Evolutionary conservation across 2,888 invertebrate genomes (phyloP), one percentile per base, ranked within the genome.

Genomic region (Operophtera brumata): DNA sequence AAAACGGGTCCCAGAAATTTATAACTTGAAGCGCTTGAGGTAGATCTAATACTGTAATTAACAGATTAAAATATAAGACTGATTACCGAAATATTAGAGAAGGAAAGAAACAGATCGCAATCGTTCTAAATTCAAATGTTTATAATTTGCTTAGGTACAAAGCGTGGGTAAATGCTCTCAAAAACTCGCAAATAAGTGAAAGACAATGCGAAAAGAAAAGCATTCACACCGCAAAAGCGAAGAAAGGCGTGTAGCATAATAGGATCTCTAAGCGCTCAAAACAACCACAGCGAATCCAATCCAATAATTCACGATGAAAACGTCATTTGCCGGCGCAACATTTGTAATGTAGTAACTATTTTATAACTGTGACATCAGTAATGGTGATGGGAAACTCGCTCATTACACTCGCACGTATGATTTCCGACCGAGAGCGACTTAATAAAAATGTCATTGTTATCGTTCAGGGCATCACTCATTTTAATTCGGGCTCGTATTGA

Each of bases 401-500:
- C 68, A 61, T 66, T 68, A 67, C 62, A 48, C 59, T 53, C 48
- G 58, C 44, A 55, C 46, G 53, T 67, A 68, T 56, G 65, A 64
- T 76, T 71, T 68, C 69, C 64, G 50, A 47, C 66, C 59, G 47
- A 57, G 63, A 59, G 61, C 53, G 58, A 54, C 52, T 56, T 60
- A 64, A 73, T 73, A 78, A 75, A 78, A 76, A 78, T 78, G 78
- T 77, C 81, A 78, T 81, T 81, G 77, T 78, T 77, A 77, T 70
- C 67, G 66, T 77, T 78, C 59, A 60, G 65, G 78, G 70, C 80
- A 84, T 84, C 84, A 80, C 80, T 84, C 84, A 84, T 78, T 82
- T 80, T 83, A 82, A 82, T 81, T 78, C 73, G 73, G 65, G 28
- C 41, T 12, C 26, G 65, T 65, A 73, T 74, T 73, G 67, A 66